Evolutionary conservation across 2,113 vertebrate genomes (phyloP).

Genomic region (Odontesthes bonariensis): DNA sequence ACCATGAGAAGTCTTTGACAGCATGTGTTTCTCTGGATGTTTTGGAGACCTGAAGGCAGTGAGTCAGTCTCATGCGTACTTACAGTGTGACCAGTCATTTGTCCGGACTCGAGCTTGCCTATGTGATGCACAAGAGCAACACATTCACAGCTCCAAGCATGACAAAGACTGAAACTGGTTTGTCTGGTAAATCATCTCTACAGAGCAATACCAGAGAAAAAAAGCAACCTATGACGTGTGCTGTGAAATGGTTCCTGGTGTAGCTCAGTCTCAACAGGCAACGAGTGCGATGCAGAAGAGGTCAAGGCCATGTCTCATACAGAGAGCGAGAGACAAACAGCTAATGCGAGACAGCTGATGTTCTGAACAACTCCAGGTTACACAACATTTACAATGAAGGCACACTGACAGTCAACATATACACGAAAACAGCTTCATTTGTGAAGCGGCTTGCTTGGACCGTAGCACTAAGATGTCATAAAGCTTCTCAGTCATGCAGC

Average conservation of each 20-base stretch:
- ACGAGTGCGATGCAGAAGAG: no score
- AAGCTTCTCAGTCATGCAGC: not conserved
- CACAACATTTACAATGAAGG: not conserved
- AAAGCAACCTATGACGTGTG: not conserved
- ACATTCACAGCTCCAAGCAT: not conserved
- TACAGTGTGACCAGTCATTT: constrained; percentile 9
- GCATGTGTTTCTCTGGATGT: not conserved
- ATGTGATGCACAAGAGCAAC: constrained; percentile 23
- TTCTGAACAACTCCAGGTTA: not conserved
- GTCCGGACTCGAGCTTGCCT: constrained; percentile 1
- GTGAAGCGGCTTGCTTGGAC: constrained; percentile 1
- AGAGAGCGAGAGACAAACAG: not conserved
- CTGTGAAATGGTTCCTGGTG: not conserved
- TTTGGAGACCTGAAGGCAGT: not conserved
- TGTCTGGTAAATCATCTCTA: constrained; percentile 19
- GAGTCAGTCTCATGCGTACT: constrained; percentile 7
- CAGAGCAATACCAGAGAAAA: constrained; percentile 3
- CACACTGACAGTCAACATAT: not conserved
- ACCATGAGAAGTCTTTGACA: not conserved
- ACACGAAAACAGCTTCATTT: not conserved
- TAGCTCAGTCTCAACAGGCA: not conserved
- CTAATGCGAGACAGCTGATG: not conserved
- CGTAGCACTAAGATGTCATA: not conserved
- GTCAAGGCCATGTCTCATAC: not conserved
- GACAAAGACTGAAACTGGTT: constrained; percentile 49